A percentile compares a stretch with the other conserved stretches of the same genome.
phyloP scores from a whole-genome alignment of 2,888 invertebrate genomes.

The Arge pagana region DNA sequence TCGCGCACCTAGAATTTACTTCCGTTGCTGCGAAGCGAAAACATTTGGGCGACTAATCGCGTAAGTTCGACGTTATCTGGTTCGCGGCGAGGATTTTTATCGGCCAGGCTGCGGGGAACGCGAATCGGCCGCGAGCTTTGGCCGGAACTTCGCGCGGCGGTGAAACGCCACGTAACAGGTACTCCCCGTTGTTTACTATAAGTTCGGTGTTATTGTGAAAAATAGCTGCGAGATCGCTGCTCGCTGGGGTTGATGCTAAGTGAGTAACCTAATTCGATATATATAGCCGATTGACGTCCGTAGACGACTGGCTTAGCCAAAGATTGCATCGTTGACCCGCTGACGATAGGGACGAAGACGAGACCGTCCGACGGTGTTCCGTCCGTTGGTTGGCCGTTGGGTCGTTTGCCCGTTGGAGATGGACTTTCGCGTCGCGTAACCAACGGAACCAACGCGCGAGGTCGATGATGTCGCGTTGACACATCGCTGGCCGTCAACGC shows the following conservation, averaged over 20 bases:
- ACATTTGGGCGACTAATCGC: no score
- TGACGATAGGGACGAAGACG: conserved; percentile 19
- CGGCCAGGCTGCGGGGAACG: no score
- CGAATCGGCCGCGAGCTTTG: no score
- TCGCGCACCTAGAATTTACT: no score
- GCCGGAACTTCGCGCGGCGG: no score
- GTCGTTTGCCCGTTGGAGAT: conserved; percentile 1
- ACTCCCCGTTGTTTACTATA: conserved; percentile 14
- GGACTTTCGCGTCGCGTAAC: no score
- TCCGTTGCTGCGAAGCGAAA: no score
- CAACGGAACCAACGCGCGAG: background rate
- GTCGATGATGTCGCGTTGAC: conserved; percentile 10
- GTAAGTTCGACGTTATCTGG: no score
- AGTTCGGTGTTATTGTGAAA: background rate
- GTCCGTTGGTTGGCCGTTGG: conserved; percentile 4
- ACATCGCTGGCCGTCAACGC: conserved; percentile 2
- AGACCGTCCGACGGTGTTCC: conserved; percentile 3
- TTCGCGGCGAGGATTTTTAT: no score
- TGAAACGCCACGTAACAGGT: no score
- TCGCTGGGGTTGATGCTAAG: conserved; percentile 18
- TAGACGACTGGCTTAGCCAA: conserved; percentile 22
- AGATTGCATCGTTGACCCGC: conserved; percentile 22
- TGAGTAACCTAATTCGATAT: conserved; percentile 25
- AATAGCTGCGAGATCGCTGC: conserved; percentile 8
- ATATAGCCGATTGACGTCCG: conserved; percentile 26